Evolutionary conservation across 2,888 invertebrate species (phyloP).

Genomic region (Noctua janthe): DNA sequence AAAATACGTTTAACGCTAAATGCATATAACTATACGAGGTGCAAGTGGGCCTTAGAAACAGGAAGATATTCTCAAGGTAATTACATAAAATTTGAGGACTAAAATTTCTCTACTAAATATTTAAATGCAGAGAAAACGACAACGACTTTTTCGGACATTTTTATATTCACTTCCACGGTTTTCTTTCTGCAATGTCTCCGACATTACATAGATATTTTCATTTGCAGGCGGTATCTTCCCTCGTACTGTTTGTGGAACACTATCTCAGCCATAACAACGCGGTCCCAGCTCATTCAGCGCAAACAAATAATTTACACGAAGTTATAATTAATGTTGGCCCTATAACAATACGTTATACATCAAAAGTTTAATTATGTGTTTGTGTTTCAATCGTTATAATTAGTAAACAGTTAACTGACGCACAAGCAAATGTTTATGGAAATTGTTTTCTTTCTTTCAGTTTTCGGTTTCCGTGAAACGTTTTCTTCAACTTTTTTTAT

Average conservation of each 20-base stretch:
- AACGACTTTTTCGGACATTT: conserved; percentile 18
- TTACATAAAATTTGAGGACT: background rate
- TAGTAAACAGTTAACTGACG: conserved; percentile 8
- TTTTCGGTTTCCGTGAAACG: background rate
- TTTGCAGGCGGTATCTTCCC: conserved; percentile 17
- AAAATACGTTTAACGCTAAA: background rate
- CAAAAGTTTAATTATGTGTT: conserved; percentile 39
- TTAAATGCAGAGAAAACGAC: conserved; percentile 3
- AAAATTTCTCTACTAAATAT: background rate
- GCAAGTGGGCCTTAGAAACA: background rate
- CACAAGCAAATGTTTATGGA: background rate
- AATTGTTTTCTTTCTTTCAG: conserved; percentile 5
- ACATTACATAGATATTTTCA: conserved; percentile 12
- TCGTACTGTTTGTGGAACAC: conserved; percentile 20
- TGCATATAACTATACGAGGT: background rate
- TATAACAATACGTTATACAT: conserved; percentile 35
- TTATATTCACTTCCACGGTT: conserved; percentile 33
- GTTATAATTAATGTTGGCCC: conserved; percentile 60
- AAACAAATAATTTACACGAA: conserved; percentile 59
- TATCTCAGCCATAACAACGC: conserved; percentile 28
- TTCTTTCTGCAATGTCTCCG: conserved; percentile 16
- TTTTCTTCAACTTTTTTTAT: background rate
- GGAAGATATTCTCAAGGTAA: background rate
- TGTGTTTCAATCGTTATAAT: conserved; percentile 33
- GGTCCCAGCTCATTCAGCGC: conserved; percentile 32